Evolutionary conservation across 2,113 vertebrate genomes (phyloP), one percentile per base, ranked within the genome.

Genomic region (Limnothrissa miodon): DNA sequence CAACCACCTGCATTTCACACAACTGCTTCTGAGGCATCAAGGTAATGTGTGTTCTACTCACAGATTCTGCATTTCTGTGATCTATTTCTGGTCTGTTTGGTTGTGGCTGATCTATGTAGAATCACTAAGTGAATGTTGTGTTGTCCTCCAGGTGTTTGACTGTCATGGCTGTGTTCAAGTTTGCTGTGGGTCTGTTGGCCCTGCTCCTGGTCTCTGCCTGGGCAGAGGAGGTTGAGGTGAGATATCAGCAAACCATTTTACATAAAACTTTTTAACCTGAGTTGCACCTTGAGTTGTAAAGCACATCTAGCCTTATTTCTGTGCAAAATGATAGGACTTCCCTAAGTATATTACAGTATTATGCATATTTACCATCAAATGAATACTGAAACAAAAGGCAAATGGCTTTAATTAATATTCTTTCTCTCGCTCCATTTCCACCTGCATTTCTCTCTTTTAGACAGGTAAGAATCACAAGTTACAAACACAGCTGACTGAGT

Each of bases 121-220:
- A 42, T 4, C 6, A 42, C 6, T 42, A 42, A 42, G 42, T 42
- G n/a, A 42, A 42, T 42, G 48, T 53, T 19, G 15, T 62, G 59
- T 23, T 74, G 21, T 74, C 29, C 29, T 10, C 25, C 29, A 33
- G 29, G 66, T 74, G 51, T 23, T 56, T 56, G 51, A 0, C 19
- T 74, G 66, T 74, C 66, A 74, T 74, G 66, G 66, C 66, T 15
- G 66, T 74, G 66, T 74, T 74, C 66, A 74, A 33, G 66, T 74
- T 74, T 33, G 10, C 66, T 36, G 66, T 62, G 59, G 23, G 59
- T 62, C n/a, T 74, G 66, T 13, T 74, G 66, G 66, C 66, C 66
- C 33, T 74, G 66, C 13, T 74, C 29, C 66, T 74, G 66, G 66
- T 74, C 7, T 25, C 59, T 74, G 66, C 25, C 13, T 74, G 25